Percentiles rank a stretch among this genome's conserved stretches.
phyloP scores from a whole-genome alignment of 2,113 vertebrate species.

The Apus apus region DNA sequence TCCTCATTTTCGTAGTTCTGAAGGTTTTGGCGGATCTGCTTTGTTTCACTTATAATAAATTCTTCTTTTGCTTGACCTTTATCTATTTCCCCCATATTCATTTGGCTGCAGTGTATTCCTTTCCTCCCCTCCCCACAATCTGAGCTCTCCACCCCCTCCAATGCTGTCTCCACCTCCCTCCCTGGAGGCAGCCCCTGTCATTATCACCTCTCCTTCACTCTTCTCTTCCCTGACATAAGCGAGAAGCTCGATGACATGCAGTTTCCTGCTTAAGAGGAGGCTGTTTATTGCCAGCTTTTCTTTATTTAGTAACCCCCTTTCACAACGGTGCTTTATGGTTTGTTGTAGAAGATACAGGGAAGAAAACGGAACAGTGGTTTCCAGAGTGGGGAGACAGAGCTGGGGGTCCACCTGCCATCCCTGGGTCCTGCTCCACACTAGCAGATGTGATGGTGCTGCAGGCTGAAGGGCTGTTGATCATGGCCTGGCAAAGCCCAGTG shows the following conservation, averaged over 20 bases:
- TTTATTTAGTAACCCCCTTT: not conserved
- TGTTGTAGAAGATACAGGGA: not conserved
- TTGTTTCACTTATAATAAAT: slow-evolving; percentile 11
- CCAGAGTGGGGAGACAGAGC: rapidly evolving
- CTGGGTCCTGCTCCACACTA: not conserved
- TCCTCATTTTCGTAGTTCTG: not conserved
- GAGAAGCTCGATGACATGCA: slow-evolving; percentile 6
- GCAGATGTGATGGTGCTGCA: rapidly evolving
- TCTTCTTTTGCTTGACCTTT: not conserved
- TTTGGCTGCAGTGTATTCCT: not conserved
- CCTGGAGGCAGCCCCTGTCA: slow-evolving; percentile 21
- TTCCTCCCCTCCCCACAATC: not conserved
- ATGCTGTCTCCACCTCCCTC: not conserved
- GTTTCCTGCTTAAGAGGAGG: not conserved
- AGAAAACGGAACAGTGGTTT: rapidly evolving
- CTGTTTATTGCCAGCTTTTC: not conserved
- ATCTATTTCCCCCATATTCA: not conserved
- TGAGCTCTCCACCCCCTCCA: not conserved
- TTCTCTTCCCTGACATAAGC: not conserved
- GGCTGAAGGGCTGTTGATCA: not conserved
- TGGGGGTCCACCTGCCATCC: rapidly evolving
- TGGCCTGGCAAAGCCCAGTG: not conserved
- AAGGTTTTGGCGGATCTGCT: not conserved
- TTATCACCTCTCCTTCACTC: slow-evolving; percentile 23
- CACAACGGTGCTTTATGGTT: not conserved